Base-by-base conservation (phyloP, 2,888 invertebrate species). In the Hymenopus coronatus region DNA sequence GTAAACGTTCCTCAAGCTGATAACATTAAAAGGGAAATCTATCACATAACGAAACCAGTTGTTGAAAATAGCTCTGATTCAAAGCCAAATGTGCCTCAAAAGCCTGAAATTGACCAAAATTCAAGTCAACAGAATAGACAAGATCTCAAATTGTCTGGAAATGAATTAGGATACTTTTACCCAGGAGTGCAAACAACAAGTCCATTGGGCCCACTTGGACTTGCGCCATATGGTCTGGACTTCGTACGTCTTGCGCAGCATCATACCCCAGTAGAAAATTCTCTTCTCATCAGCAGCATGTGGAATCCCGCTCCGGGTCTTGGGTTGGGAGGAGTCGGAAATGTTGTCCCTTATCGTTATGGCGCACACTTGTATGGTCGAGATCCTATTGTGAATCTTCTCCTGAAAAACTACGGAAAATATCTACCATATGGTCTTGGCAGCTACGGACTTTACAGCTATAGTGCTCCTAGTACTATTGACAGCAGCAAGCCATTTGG, bases 401-500 rank as follows among this genome's bases (percentile, higher is more conserved):
- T 87, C 15, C n/a, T 87, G 27, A 82, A 27, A 15, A 81, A 87
- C 7, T 87, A 87, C 20, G 87, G 96, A 4, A 93, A 94, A 91
- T 96, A 96, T 91, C 91, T 95, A 86, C 94, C 94, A 2, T 90
- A 91, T 40, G 89, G 91, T 33, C 91, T 92, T 81, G 91, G 91
- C 82, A 85, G 90, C 28, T 90, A 89, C 87, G 94, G 95, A 91
- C 92, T 95, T 87, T 96, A 96, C 91, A 95, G 95, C 1, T 94
- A 96, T 92, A 93, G 94, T 91, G 95, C 96, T 28, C 94, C 95
- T 12, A 96, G 96, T 92, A 96, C 95, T 92, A 95, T 95, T 91
- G 96, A 96, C 92, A 96, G 96, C 91, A 95, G 95, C 91, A 94
- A 94, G 92, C 96, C 96, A 1, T 95, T 96, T 91, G 96, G 95